Evolutionary conservation across 2,888 invertebrate species (phyloP).

Genomic region (Scaptomyza flava): DNA sequence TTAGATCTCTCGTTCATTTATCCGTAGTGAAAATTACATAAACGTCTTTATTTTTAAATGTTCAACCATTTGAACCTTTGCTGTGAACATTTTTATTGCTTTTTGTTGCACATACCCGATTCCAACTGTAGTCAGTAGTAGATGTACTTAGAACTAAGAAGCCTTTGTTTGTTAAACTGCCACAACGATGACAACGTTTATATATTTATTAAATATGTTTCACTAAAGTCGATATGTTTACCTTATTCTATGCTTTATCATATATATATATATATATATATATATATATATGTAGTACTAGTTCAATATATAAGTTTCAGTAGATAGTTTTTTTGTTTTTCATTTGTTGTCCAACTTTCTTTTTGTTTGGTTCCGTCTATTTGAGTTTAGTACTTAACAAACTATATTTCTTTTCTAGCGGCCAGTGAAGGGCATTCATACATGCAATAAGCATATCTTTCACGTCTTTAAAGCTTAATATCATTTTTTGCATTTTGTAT

Average conservation of each 20-base stretch:
- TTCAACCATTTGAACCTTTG: constrained; percentile 10
- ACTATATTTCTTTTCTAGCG: constrained; percentile 73
- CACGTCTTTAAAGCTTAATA: constrained; percentile 66
- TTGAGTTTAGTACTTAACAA: constrained; percentile 31
- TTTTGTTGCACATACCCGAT: constrained; percentile 39
- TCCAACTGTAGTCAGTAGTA: constrained; percentile 51
- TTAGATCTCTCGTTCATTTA: neutral
- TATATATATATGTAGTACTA: constrained; percentile 4
- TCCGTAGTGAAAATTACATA: constrained; percentile 2
- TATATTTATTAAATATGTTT: constrained; percentile 43
- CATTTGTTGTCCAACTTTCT: constrained; percentile 8
- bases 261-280: constrained; percentile 27
- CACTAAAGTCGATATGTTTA: constrained; percentile 49
- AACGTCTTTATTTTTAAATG: neutral
- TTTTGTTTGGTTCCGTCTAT: constrained; percentile 16
- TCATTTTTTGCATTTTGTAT: constrained; percentile 8
- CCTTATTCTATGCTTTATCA: constrained; percentile 29
- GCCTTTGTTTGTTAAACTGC: constrained; percentile 54
- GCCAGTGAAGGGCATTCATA: constrained; percentile 81
- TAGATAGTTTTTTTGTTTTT: constrained; percentile 20
- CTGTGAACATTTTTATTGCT: constrained; percentile 40
- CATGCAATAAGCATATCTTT: constrained; percentile 43
- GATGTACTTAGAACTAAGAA: constrained; percentile 48
- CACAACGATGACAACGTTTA: constrained; percentile 52
- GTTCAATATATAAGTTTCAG: constrained; percentile 14